Conservation (phyloP, 1,140 invertebrate species). For the Berghia stephanieae region DNA sequence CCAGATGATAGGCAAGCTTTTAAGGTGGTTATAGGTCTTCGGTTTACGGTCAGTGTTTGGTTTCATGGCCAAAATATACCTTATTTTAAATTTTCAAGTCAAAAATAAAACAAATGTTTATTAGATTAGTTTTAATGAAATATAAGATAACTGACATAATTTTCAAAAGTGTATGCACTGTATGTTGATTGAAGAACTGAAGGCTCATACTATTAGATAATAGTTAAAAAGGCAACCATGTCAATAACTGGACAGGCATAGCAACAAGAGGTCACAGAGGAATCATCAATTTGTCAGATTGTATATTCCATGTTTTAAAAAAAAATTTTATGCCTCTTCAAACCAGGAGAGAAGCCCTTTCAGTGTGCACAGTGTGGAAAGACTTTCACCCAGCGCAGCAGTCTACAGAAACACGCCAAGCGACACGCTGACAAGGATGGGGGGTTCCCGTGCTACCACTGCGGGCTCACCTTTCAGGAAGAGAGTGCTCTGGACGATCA, state of each 20-base stretch:
- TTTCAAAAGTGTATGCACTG: background rate
- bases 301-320: background rate
- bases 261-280: too few species aligned
- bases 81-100: too few species aligned
- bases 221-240: background rate
- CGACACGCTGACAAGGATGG: constrained; percentile 15
- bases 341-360: constrained; percentile 25
- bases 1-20: too few species aligned
- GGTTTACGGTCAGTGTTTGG: too few species aligned
- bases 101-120: too few species aligned
- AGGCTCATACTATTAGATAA: background rate
- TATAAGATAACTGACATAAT: too few species aligned
- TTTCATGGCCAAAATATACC: too few species aligned
- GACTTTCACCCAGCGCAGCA: constrained; percentile 26
- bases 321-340: background rate
- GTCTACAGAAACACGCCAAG: constrained; percentile 25
- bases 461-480: constrained; percentile 20
- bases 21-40: too few species aligned
- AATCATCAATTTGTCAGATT: too few species aligned
- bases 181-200: background rate
- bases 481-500: background rate
- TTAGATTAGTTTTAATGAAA: too few species aligned
- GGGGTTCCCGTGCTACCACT: constrained; percentile 5
- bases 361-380: constrained; percentile 18
- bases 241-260: background rate